These are phyloP conservation scores for Rhynchonycteris naso DNA, from an alignment of 2,797 vertebrate species.

Conservation along the genomic window DNA sequence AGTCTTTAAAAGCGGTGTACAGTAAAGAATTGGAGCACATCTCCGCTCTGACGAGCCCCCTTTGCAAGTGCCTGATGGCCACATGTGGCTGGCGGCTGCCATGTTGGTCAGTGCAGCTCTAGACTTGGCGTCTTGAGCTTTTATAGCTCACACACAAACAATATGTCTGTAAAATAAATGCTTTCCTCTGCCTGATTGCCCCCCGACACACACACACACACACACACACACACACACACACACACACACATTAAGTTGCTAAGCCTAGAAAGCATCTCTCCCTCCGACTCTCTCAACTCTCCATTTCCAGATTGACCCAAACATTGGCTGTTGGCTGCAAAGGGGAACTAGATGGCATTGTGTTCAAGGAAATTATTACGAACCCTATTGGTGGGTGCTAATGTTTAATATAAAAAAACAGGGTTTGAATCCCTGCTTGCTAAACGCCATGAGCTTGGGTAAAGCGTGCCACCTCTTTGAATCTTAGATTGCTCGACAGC, in stretches of 20 bases:
- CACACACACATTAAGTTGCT: background rate
- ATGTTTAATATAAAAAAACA: background rate
- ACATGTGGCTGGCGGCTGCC: background rate
- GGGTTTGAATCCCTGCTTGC: background rate
- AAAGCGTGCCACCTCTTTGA: background rate
- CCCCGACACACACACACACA: fast-evolving
- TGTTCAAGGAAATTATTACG: background rate
- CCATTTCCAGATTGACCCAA: background rate
- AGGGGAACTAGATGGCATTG: background rate
- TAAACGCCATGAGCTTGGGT: background rate
- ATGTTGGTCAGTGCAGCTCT: fast-evolving
- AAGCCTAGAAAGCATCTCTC: background rate
- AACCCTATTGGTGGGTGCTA: background rate
- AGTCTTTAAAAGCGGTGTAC: background rate
- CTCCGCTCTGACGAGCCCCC: background rate
- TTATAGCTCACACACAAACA: background rate
- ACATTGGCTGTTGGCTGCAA: background rate
- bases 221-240: too few species aligned
- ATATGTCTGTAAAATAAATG: fast-evolving
- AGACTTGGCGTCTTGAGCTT: fast-evolving
- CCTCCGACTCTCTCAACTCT: background rate
- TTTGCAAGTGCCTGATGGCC: background rate
- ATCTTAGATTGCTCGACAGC: background rate
- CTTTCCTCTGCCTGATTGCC: background rate
- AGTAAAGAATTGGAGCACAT: too few species aligned